Base-by-base conservation (phyloP, 2,797 vertebrate genomes). In the Micromesistius poutassou region DNA sequence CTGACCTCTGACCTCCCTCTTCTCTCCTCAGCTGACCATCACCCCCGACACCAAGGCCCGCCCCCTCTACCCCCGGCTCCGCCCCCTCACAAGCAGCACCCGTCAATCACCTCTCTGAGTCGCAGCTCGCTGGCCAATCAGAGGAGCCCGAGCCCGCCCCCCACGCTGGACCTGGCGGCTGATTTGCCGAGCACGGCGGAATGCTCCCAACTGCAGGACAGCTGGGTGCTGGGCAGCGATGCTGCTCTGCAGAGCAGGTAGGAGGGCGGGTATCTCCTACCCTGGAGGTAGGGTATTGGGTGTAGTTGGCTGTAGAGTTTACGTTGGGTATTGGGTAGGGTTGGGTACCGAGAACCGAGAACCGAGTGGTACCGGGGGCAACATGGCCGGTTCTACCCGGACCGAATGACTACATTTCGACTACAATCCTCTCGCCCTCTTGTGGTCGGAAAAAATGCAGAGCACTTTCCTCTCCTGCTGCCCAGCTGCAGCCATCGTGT, bases 201-300 rank as follows among this genome's bases (percentile, higher is more conserved):
- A 96, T 99, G 97, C 86, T 97, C 98, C 96, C 98, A 99, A 96
- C 97, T 99, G 96, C 98, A 99, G 95, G 97, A 98, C 96, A 99
- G 97, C 97, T 99, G 97, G 97, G 97, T 99, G 92, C 95, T 99
- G 95, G 97, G 97, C 93, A 97, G 97, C 95, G 98, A 98, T 95
- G 96, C 98, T 76, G 97, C 96, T 93, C 95, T 99, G 96, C 97
- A 99, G 94, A 99, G 97, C 97, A 98, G 98, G 97, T 98, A 93
- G 28, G 38, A 46, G 36, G 38, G 25, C n/a, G 72, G 35, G 35
- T n/a, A n/a, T n/a, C n/a, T n/a, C n/a, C n/a, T n/a, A n/a, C n/a
- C n/a, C n/a, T n/a, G 40, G 5, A n/a, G 4, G 40, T 42, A 66
- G 55, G 25, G 38, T 50, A n/a, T n/a, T n/a, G n/a, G n/a, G n/a